Base-by-base conservation (phyloP, 1,140 invertebrate genomes). In the Lineus longissimus region DNA sequence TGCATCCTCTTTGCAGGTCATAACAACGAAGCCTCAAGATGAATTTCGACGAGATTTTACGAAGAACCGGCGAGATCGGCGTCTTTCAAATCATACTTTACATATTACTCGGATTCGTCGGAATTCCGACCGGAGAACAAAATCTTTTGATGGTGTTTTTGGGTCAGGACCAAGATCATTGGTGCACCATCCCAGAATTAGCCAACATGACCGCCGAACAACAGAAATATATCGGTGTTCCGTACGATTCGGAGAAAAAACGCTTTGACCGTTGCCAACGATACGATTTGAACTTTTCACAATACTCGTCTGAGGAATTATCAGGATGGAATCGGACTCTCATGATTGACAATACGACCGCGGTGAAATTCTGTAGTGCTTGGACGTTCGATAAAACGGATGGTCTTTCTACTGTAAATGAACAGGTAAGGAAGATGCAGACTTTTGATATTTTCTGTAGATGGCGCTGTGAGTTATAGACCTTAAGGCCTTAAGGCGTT, bases 121-220 rank as follows among this genome's bases (percentile, higher is more conserved):
- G 56, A 19, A 58, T 58, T 47, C 56, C 56, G 4, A 31, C 29
- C 27, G 56, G 56, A 36, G 22, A 27, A 47, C 47, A 51, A n/a
- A 51, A 19, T 51, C 25, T 51, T 6, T 19, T 27, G 19, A 27
- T 51, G 25, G 47, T 51, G 4, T 58, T 58, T n/a, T 6, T 47
- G 4, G 29, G 22, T 27, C n/a, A 19, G n/a, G 30, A 31, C 22
- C 56, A 27, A 4, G 56, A 58, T 17, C 56, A 58, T 22, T 58
- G 56, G 56, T 58, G 56, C 56, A 23, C n/a, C 4, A 22, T 47
- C 4, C 47, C 47, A 9, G 47, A 4, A n/a, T 51, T 51, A 19
- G 25, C n/a, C 6, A 51, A 51, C n/a, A 4, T 58, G 6, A 31
- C 51, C 4, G 15, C 4, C 13, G 51, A 54, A 30, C 23, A 25